phyloP scores from a whole-genome alignment of 2,888 invertebrate species.

The Gandaritis pyraliata region DNA sequence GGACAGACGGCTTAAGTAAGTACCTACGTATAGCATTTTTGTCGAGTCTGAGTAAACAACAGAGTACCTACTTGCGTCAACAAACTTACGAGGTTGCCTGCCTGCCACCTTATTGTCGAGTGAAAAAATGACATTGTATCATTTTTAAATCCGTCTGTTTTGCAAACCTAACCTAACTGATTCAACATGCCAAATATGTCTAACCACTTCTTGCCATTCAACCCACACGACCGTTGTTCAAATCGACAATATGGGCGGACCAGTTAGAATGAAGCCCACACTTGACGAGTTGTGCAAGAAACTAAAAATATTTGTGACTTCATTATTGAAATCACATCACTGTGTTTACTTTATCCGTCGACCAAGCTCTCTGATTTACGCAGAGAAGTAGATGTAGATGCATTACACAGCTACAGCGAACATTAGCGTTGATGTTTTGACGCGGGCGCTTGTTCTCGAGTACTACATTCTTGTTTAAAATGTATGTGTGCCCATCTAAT shows the following conservation, averaged over 20 bases:
- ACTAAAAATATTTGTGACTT: conserved; percentile 67
- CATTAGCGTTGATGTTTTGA: conserved; percentile 39
- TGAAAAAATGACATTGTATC: conserved; percentile 26
- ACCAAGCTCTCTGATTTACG: conserved; percentile 42
- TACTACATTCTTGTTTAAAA: conserved; percentile 49
- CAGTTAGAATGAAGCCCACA: conserved; percentile 62
- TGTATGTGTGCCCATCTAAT: conserved; percentile 45
- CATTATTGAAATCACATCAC: conserved; percentile 50
- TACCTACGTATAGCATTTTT: too few relatives aligned
- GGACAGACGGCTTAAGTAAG: too few relatives aligned
- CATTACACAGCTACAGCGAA: conserved; percentile 38
- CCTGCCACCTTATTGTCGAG: conserved; percentile 29
- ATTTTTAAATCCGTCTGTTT: conserved; percentile 33
- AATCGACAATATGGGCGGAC: conserved; percentile 66
- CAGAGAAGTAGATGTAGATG: conserved; percentile 19
- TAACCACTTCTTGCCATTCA: conserved; percentile 53
- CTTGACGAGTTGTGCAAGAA: conserved; percentile 61
- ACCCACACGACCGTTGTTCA: conserved; percentile 56
- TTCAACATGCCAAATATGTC: conserved; percentile 56
- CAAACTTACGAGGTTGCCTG: conserved; percentile 27
- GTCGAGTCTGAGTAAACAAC: too few relatives aligned
- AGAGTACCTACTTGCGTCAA: conserved; percentile 25
- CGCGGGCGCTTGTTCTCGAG: conserved; percentile 39
- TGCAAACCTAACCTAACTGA: conserved; percentile 28
- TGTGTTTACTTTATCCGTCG: conserved; percentile 50